These are phyloP conservation scores for roundworm (Caenorhabditis elegans) DNA, from an alignment of 1,140 invertebrate species.

Conservation along the genomic window WBcel235 BX284605.5:13870501-13871000, in stretches of 20 bases:
- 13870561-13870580: not conserved
- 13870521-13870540: not conserved
- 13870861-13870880: too few relatives aligned
- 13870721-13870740: constrained; percentile 42
- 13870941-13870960: constrained; percentile 46
- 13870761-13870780: constrained; percentile 52
- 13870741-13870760: constrained; percentile 41
- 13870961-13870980: constrained; percentile 38
- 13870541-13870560: not conserved
- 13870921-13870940: constrained; percentile 55
- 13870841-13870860: too few relatives aligned
- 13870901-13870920: constrained; percentile 49
- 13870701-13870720: constrained; percentile 55
- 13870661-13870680: constrained; percentile 56
- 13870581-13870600: not conserved
- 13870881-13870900: constrained; percentile 44
- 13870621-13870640: constrained; percentile 8
- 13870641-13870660: constrained; percentile 57
- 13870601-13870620: not conserved
- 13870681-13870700: constrained; percentile 44
- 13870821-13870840: too few relatives aligned
- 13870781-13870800: constrained; percentile 52
- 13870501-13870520: not conserved
- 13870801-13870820: constrained; percentile 41
- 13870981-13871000: constrained; percentile 31